Conservation (phyloP, 2,888 invertebrate genomes). For the Dryococelus australis region DNA sequence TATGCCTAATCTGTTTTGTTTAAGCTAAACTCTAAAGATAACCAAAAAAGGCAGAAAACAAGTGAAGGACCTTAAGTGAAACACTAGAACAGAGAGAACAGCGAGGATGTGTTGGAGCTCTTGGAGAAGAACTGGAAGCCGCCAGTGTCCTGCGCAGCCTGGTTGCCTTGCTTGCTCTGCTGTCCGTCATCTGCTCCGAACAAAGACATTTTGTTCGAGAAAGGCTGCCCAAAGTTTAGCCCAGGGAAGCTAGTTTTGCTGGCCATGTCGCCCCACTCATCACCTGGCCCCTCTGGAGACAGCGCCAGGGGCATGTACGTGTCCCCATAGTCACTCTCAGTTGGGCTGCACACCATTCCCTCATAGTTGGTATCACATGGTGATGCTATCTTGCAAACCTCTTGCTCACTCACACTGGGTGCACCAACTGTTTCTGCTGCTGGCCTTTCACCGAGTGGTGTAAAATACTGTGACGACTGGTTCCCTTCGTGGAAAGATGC, state of each 20-base stretch:
- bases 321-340: not conserved
- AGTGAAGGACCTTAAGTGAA: too few species aligned
- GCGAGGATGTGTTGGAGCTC: conserved; percentile 7
- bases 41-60: too few species aligned
- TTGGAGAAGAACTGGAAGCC: not conserved
- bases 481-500: not conserved
- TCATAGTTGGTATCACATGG: not conserved
- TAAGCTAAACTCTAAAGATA: too few species aligned
- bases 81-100: not conserved
- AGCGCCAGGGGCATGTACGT: not conserved
- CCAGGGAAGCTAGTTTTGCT: not conserved
- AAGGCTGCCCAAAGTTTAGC: not conserved
- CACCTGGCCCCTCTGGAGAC: not conserved
- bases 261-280: not conserved
- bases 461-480: conserved; percentile 1
- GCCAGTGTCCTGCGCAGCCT: not conserved
- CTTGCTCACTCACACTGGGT: not conserved
- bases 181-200: not conserved
- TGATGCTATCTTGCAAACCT: not conserved
- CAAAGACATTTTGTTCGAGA: not conserved
- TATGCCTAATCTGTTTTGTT: too few species aligned
- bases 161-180: not conserved
- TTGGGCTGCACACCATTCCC: not conserved
- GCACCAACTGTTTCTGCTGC: not conserved
- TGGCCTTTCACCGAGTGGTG: not conserved